These are phyloP conservation scores for Stegastes partitus DNA, from an alignment of 2,113 vertebrate genomes.

Conservation along the genomic window DNA sequence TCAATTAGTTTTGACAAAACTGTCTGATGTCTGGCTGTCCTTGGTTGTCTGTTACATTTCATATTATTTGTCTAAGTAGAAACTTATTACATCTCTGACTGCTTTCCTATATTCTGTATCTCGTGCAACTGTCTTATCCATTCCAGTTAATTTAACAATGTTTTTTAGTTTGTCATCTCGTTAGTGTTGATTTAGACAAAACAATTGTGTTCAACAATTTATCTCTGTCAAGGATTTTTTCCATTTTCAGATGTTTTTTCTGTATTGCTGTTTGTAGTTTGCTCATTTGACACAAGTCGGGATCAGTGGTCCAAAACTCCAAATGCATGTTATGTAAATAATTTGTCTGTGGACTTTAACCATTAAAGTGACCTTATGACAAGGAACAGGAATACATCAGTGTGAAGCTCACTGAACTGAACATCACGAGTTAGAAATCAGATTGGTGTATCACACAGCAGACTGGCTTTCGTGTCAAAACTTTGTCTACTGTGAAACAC, in stretches of 20 bases:
- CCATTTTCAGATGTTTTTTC: neutral
- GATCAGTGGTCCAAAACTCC: no score
- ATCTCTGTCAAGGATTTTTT: neutral
- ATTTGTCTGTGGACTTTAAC: no score
- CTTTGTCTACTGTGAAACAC: constrained; percentile 20
- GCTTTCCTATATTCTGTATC: no score
- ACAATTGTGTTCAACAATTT: neutral
- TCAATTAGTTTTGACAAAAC: constrained; percentile 10
- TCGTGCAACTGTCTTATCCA: no score
- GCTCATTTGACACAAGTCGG: no score
- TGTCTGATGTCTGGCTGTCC: neutral
- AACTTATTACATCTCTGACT: neutral
- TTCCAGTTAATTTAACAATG: no score
- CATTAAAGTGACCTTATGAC: neutral
- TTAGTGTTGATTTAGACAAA: neutral
- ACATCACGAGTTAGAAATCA: constrained; percentile 21
- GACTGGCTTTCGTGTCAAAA: constrained; percentile 3
- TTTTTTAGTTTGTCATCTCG: neutral
- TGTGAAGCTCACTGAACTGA: neutral
- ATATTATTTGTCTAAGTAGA: neutral
- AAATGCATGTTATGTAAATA: no score
- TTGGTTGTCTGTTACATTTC: neutral
- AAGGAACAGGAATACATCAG: neutral
- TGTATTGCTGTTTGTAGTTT: neutral
- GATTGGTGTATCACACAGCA: constrained; percentile 6